Evolutionary conservation across 2,797 vertebrate species (phyloP), one percentile per base, ranked within the genome.

Genomic region (Mareca strepera): DNA sequence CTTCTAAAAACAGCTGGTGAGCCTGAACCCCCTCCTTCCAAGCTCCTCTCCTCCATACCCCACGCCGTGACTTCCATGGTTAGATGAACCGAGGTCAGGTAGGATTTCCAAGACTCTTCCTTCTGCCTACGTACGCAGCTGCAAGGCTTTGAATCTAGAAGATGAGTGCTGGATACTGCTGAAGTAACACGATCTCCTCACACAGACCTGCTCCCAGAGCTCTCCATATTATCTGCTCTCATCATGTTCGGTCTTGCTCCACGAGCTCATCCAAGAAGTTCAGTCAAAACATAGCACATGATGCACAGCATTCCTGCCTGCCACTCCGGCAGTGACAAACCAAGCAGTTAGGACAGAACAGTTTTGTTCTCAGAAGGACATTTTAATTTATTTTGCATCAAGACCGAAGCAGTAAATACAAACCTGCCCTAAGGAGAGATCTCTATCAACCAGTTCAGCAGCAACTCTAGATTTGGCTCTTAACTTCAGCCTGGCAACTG

Each of bases 221-320:
- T 64, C 60, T 37, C 67, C 3, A 2, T 26, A 48, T 74, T 46
- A 87, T 5, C 75, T 39, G 4, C 64, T 88, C 78, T 53, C 41
- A 90, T 58, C 86, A 33, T 82, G 70, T 80, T 53, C 77, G 59
- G 60, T 86, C 94, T 95, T 93, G 82, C 74, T 91, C 31, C 52
- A 64, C 55, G 60, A 79, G 46, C 59, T 92, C 62, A 88, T 53
- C 44, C 86, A 69, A 77, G 48, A 66, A 63, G 43, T 62, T 88
- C 74, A 86, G 68, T 87, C 73, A 75, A 75, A 88, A 79, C 1
- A 0, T 2, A 50, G 44, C n/a, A 70, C 2, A 6, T 82, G 25
- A 88, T 20, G 60, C 0, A 2, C 52, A 68, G 37, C 22, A 5
- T 33, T 89, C 58, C 58, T 50, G 29, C 84, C 23, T 84, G 70